Conservation (phyloP, 2,888 invertebrate genomes). For the Stegophylla sp. region DNA sequence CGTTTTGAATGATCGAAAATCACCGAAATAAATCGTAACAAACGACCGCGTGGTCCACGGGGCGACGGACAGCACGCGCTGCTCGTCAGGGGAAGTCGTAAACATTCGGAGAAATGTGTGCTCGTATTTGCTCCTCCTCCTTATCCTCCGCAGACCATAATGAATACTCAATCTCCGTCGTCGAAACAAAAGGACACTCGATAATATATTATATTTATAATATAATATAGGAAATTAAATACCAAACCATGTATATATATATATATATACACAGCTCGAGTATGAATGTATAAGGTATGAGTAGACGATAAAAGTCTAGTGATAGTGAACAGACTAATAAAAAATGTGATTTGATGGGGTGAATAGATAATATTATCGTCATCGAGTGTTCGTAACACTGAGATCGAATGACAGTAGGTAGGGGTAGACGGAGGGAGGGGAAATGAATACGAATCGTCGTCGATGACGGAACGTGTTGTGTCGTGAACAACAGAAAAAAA, state of each 20-base stretch:
- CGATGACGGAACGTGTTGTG: no score
- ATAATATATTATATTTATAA: no score
- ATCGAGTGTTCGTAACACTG: conserved; percentile 1
- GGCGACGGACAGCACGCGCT: background rate
- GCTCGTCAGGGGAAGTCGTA: conserved; percentile 32
- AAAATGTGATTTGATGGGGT: conserved; percentile 45
- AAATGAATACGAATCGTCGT: conserved; percentile 1
- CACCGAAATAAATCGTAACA: conserved; percentile 21
- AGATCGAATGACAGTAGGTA: background rate
- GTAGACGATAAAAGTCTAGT: conserved; percentile 40
- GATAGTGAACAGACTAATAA: conserved; percentile 37
- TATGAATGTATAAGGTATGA: background rate
- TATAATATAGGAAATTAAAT: conserved; percentile 21
- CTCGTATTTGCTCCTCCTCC: conserved; percentile 4
- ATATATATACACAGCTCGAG: background rate
- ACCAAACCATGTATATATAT: background rate
- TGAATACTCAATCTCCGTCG: conserved; percentile 47
- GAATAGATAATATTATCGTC: conserved; percentile 35
- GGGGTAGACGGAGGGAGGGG: background rate
- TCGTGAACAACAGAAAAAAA: conserved; percentile 1
- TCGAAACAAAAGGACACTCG: conserved; percentile 26
- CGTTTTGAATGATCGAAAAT: no score
- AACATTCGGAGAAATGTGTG: conserved; percentile 37
- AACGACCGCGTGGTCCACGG: background rate
- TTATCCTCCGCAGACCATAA: background rate